Evolutionary conservation across 2,113 vertebrate species (phyloP).

Genomic region (Stercorarius parasiticus): DNA sequence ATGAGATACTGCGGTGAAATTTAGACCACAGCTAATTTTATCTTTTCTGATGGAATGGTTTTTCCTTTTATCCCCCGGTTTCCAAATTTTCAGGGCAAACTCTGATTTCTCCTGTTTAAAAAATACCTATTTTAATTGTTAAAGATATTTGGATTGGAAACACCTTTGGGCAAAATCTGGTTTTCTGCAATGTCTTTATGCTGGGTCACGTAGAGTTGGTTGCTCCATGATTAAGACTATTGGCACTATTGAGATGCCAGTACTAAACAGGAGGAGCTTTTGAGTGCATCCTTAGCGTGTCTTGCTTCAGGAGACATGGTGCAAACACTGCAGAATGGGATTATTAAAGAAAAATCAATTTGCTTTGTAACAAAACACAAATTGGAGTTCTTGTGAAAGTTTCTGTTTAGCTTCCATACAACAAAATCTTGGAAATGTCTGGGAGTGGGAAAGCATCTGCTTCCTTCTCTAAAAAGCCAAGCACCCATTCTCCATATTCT

Average conservation of each 20-base stretch:
- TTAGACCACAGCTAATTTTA: slow-evolving; percentile 68
- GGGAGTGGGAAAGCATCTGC: background rate
- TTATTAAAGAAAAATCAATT: background rate
- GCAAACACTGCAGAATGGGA: background rate
- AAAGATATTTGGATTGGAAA: background rate
- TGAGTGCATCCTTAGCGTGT: rapidly evolving
- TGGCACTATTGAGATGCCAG: background rate
- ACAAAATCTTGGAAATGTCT: background rate
- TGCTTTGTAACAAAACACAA: background rate
- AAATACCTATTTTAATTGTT: background rate
- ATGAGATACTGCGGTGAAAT: slow-evolving; percentile 30
- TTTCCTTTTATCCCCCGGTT: slow-evolving; percentile 10
- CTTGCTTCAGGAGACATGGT: background rate
- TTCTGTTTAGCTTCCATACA: background rate
- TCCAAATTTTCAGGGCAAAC: background rate
- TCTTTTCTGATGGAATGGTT: slow-evolving; percentile 13
- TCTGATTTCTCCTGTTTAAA: background rate
- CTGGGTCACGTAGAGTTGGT: background rate
- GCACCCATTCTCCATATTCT: background rate
- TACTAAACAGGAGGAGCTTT: background rate
- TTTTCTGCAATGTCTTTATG: background rate
- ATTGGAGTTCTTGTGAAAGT: background rate
- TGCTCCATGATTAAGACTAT: background rate
- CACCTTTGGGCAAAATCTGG: background rate
- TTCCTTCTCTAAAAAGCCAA: background rate